Evolutionary conservation across 1,140 invertebrate genomes (phyloP).

Genomic region (Trichomalopsis sarcophagae): DNA sequence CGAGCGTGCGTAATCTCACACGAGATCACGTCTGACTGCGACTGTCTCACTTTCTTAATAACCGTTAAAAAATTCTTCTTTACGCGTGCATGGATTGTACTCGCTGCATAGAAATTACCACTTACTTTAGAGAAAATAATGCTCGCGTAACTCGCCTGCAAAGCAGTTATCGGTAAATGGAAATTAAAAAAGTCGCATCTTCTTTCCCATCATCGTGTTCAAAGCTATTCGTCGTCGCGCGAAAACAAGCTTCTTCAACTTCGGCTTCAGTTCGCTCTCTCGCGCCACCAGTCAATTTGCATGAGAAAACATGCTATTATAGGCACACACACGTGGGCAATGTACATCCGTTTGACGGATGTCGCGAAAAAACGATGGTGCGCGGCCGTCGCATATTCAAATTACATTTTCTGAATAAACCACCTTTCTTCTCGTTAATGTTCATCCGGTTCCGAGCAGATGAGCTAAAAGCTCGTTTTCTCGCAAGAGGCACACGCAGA

Average conservation of each 20-base stretch:
- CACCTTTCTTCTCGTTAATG: slow-evolving; percentile 44
- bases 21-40: too few relatives aligned
- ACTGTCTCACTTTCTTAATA: too few relatives aligned
- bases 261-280: background rate
- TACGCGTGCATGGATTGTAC: background rate
- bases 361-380: slow-evolving; percentile 23
- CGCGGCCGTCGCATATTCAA: slow-evolving; percentile 18
- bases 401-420: slow-evolving; percentile 37
- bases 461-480: slow-evolving; percentile 48
- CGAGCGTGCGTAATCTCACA: too few relatives aligned
- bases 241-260: slow-evolving; percentile 34
- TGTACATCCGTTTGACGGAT: slow-evolving; percentile 31
- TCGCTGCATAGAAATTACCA: background rate
- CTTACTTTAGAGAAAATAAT: background rate
- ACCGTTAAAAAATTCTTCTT: background rate
- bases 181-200: slow-evolving; percentile 36
- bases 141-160: background rate
- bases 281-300: slow-evolving; percentile 32
- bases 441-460: slow-evolving; percentile 35
- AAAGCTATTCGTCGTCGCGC: background rate
- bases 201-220: slow-evolving; percentile 5
- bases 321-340: background rate
- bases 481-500: background rate
- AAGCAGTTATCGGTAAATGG: slow-evolving; percentile 17
- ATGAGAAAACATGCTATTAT: slow-evolving; percentile 46